These are phyloP conservation scores for Synanthedon tipuliformis DNA, from an alignment of 2,888 invertebrate species.

Conservation along the genomic window DNA sequence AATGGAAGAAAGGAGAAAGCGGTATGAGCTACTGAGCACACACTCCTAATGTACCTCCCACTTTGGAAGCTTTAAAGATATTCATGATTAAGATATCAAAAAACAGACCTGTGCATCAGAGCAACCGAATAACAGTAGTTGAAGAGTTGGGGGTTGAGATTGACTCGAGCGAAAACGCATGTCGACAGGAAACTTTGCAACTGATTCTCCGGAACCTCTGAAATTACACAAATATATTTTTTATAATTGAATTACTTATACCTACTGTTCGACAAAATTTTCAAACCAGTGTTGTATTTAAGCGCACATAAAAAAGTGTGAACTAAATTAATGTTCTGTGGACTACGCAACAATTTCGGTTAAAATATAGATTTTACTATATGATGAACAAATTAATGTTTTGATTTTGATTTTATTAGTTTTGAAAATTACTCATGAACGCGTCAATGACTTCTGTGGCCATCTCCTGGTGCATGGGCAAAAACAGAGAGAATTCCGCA, in stretches of 20 bases:
- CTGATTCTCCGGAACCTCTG: constrained; percentile 47
- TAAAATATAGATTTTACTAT: too few species aligned
- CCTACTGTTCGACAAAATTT: neutral
- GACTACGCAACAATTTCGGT: too few species aligned
- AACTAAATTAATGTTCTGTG: too few species aligned
- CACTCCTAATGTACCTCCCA: too few species aligned
- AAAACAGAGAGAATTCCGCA: constrained; percentile 79
- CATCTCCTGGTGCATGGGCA: constrained; percentile 76
- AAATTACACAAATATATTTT: neutral
- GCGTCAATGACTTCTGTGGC: constrained; percentile 77
- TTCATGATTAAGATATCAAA: too few species aligned
- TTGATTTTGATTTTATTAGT: too few species aligned
- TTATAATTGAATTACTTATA: neutral
- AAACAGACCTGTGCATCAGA: constrained; percentile 73
- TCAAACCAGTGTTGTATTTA: neutral
- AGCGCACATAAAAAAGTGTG: too few species aligned
- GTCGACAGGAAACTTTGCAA: constrained; percentile 76
- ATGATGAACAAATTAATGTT: too few species aligned
- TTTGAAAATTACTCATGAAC: constrained; percentile 79
- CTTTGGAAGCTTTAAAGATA: too few species aligned
- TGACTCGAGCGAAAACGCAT: constrained; percentile 77
- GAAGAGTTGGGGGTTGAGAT: constrained; percentile 83
- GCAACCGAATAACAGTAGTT: constrained; percentile 84
- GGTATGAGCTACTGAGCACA: too few species aligned
- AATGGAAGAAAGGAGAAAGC: too few species aligned